phyloP scores from a whole-genome alignment of 1,140 invertebrate genomes.

The Heliconius himera region DNA sequence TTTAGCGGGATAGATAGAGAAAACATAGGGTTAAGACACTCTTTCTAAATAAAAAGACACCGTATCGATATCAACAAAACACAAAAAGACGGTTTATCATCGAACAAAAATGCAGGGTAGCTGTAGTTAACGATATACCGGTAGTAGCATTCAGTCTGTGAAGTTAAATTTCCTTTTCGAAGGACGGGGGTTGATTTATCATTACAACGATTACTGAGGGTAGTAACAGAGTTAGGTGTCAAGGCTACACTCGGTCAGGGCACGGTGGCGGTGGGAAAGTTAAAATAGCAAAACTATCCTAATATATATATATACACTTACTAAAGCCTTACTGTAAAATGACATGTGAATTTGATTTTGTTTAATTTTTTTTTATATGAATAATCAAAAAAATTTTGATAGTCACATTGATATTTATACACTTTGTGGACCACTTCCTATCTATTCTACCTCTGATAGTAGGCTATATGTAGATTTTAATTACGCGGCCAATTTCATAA shows the following conservation, averaged over 20 bases:
- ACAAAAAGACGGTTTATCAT: neutral
- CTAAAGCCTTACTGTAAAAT: neutral
- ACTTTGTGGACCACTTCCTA: too few species aligned
- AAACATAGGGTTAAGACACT: too few species aligned
- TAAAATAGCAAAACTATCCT: neutral
- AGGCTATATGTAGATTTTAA: too few species aligned
- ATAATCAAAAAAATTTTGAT: neutral
- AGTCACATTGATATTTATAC: neutral
- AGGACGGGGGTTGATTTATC: conserved; percentile 23
- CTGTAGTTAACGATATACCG: neutral
- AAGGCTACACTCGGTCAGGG: neutral
- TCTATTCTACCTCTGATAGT: too few species aligned
- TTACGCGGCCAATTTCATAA: too few species aligned
- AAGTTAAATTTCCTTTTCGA: conserved; percentile 20
- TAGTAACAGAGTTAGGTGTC: conserved; percentile 8
- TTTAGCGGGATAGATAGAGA: too few species aligned
- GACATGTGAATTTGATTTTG: neutral
- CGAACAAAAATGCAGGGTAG: neutral
- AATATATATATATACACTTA: too few species aligned
- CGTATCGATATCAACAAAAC: neutral
- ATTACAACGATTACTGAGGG: conserved; percentile 23
- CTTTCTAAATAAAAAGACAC: too few species aligned
- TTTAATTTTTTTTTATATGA: neutral
- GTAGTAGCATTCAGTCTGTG: conserved; percentile 19
- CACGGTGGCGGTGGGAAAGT: neutral